These are phyloP conservation scores for Arge pagana DNA, from an alignment of 2,888 invertebrate species.

Conservation along the genomic window DNA sequence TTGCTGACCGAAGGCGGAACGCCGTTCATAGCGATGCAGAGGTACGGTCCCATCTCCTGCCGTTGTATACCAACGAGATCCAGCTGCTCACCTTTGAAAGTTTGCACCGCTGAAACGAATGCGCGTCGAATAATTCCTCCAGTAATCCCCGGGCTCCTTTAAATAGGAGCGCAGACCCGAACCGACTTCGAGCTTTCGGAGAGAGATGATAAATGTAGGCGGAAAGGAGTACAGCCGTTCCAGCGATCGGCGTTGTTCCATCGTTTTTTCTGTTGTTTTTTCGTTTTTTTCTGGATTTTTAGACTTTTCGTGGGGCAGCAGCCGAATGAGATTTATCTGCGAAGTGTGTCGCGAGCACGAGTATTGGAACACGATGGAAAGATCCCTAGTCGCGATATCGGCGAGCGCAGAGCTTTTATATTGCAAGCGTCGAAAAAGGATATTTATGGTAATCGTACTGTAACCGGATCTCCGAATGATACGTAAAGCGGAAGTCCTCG, in stretches of 20 bases:
- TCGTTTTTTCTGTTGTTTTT: no score
- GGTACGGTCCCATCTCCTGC: slow-evolving; percentile 78
- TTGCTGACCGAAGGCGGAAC: slow-evolving; percentile 79
- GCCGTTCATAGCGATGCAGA: slow-evolving; percentile 81
- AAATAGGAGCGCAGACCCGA: no score
- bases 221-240: no score
- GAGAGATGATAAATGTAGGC: no score
- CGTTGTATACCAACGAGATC: slow-evolving; percentile 73
- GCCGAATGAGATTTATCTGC: slow-evolving; percentile 1
- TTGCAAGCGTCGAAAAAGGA: slow-evolving; percentile 1
- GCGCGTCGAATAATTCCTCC: no score
- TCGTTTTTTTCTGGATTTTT: no score
- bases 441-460: slow-evolving; percentile 8
- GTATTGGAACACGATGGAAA: slow-evolving; percentile 3
- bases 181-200: no score
- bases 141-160: no score
- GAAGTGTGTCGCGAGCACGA: background rate
- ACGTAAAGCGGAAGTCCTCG: no score
- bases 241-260: no score
- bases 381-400: slow-evolving; percentile 7
- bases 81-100: slow-evolving; percentile 70
- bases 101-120: slow-evolving; percentile 65
- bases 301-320: no score
- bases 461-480: background rate
- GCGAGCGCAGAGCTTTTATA: background rate